A percentile compares a stretch with the other conserved stretches of the same genome.
Evolutionary conservation across 2,797 vertebrate genomes (phyloP).

Genomic region (Urosaurus nigricauda): DNA sequence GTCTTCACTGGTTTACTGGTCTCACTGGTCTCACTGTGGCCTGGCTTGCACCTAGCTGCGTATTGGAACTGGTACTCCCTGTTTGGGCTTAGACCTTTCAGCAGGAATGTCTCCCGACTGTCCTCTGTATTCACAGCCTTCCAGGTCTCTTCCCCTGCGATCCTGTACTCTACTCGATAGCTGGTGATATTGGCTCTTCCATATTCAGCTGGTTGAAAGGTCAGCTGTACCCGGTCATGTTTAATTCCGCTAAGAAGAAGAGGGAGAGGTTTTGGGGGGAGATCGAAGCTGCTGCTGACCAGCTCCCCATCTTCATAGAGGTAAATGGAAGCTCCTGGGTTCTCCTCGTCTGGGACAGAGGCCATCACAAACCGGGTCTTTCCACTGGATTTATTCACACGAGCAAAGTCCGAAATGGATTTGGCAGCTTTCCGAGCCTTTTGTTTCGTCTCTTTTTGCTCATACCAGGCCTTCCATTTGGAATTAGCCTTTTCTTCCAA

Average conservation of each 20-base stretch:
- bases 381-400: constrained; percentile 44
- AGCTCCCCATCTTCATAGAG: constrained; percentile 44
- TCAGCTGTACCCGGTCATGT: constrained; percentile 62
- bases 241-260: constrained; percentile 24
- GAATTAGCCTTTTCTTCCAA: fast-evolving
- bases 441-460: not conserved
- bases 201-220: constrained; percentile 51
- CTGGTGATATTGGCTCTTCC: constrained; percentile 32
- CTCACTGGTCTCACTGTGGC: constrained; percentile 16
- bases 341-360: constrained; percentile 36
- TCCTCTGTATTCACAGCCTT: not conserved
- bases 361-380: constrained; percentile 53
- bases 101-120: constrained; percentile 39
- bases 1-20: constrained; percentile 10
- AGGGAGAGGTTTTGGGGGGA: constrained; percentile 62
- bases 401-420: constrained; percentile 60
- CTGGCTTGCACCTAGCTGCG: constrained; percentile 55
- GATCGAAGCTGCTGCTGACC: constrained; percentile 55
- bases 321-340: constrained; percentile 65
- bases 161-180: constrained; percentile 58
- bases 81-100: constrained; percentile 55
- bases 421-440: constrained; percentile 45
- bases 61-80: constrained; percentile 70
- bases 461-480: not conserved
- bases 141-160: constrained; percentile 57